Conservation (phyloP, 2,797 vertebrate genomes). For the Sebastes umbrosus region DNA sequence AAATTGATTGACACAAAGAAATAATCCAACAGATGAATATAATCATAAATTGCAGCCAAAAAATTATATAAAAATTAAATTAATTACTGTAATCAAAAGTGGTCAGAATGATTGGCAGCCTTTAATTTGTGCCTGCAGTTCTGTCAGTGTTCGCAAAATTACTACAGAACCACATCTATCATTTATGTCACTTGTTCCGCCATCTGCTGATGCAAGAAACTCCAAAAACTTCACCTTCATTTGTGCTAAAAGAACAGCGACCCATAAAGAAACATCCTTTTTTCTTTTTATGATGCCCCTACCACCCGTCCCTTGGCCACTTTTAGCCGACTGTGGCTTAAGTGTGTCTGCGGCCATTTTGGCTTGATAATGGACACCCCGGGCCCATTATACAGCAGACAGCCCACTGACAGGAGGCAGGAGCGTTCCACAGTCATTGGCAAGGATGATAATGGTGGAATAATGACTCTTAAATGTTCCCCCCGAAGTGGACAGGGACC, state of each 20-base stretch:
- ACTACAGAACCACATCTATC: not conserved
- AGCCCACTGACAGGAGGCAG: conserved; percentile 55
- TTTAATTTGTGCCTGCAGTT: not conserved
- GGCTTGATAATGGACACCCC: conserved; percentile 61
- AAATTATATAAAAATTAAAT: not conserved
- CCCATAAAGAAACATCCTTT: not conserved
- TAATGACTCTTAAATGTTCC: conserved; percentile 76
- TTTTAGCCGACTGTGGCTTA: conserved; percentile 43
- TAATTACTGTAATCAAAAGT: not conserved
- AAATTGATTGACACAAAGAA: not conserved
- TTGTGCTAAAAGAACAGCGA: not conserved
- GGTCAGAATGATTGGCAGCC: not conserved
- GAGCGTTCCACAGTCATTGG: conserved; percentile 65
- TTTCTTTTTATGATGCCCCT: not conserved
- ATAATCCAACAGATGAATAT: not conserved
- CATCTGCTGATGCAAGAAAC: not conserved
- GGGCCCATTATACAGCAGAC: conserved; percentile 64
- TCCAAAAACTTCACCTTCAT: not conserved
- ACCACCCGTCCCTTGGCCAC: not conserved
- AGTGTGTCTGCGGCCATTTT: conserved; percentile 54
- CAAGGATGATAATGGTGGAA: conserved; percentile 75
- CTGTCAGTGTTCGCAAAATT: not conserved
- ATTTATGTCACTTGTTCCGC: not conserved
- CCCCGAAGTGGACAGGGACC: conserved; percentile 56
- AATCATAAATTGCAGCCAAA: not conserved